Conservation (phyloP, 2,888 invertebrate genomes). For the Acrocyrtus sp. region DNA sequence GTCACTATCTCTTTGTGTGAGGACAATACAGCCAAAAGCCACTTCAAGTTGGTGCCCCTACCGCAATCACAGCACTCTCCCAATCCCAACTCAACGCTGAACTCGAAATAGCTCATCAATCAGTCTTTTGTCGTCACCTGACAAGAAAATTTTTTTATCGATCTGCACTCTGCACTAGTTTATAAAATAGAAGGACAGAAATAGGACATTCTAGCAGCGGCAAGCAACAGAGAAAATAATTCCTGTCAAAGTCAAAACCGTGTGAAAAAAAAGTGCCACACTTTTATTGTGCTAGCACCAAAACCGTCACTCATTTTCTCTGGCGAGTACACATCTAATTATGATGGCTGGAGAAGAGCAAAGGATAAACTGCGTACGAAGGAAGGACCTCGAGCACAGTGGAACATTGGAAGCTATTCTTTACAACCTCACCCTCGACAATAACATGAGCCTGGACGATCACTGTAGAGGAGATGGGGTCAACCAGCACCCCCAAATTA, state of each 20-base stretch:
- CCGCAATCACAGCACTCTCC: too few relatives aligned
- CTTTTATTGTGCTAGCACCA: too few relatives aligned
- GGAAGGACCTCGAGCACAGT: slow-evolving; percentile 49
- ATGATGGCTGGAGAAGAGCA: slow-evolving; percentile 57
- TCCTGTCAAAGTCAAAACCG: too few relatives aligned
- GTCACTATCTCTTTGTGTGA: slow-evolving; percentile 39
- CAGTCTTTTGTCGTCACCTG: slow-evolving; percentile 49
- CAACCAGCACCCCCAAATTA: slow-evolving; percentile 52
- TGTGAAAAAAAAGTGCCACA: too few relatives aligned
- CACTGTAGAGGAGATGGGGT: slow-evolving; percentile 50
- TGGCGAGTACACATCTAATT: too few relatives aligned
- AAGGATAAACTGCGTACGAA: slow-evolving; percentile 51
- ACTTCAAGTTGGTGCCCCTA: slow-evolving; percentile 47
- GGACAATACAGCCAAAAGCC: slow-evolving; percentile 36
- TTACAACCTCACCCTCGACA: slow-evolving; percentile 51
- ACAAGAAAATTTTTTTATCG: too few relatives aligned
- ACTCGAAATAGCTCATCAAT: slow-evolving; percentile 58
- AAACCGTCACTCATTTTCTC: too few relatives aligned
- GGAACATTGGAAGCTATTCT: slow-evolving; percentile 58
- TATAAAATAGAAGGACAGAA: too few relatives aligned
- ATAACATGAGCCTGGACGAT: slow-evolving; percentile 41
- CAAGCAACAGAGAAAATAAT: too few relatives aligned
- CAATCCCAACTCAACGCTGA: too few relatives aligned
- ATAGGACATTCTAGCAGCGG: too few relatives aligned
- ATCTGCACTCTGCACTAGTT: slow-evolving; percentile 13